phyloP scores from a whole-genome alignment of 37 sponge, comb jelly and placozoan species.

The Ianthella basta region DNA sequence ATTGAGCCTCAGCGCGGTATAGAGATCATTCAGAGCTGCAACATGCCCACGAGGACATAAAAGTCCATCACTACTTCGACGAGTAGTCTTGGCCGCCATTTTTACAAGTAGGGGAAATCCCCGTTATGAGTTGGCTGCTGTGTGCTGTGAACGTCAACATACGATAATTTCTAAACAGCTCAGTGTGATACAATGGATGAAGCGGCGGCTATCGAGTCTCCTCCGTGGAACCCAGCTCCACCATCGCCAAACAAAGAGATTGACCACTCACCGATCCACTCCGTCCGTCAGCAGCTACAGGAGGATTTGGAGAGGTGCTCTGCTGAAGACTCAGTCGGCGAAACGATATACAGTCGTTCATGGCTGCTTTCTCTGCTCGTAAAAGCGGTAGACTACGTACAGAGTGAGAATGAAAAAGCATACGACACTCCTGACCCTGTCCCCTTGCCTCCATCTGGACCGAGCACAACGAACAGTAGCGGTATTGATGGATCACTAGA shows the following conservation, averaged over 20 bases:
- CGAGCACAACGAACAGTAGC: background rate
- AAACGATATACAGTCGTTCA: slow-evolving; percentile 65
- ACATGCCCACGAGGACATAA: background rate
- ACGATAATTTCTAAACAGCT: too few species aligned
- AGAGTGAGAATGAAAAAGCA: too few species aligned
- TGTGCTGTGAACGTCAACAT: too few species aligned
- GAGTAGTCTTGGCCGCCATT: too few species aligned
- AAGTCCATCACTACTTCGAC: background rate
- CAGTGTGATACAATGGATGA: too few species aligned
- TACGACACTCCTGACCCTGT: background rate
- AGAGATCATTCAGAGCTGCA: background rate
- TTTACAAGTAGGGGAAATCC: too few species aligned
- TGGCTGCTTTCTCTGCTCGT: slow-evolving; percentile 71
- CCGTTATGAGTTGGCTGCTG: too few species aligned
- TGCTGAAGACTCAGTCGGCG: slow-evolving; percentile 49
- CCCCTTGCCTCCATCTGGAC: background rate
- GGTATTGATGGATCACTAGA: background rate
- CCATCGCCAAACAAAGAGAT: too few species aligned
- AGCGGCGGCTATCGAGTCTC: too few species aligned
- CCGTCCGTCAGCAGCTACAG: background rate
- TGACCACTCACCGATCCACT: too few species aligned
- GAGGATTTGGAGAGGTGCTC: background rate
- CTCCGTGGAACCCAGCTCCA: too few species aligned
- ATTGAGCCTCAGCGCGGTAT: slow-evolving; percentile 31
- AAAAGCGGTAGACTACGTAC: slow-evolving; percentile 28